phyloP scores from a whole-genome alignment of 2,797 vertebrate genomes.

The Paratrypauchen microcephalus region DNA sequence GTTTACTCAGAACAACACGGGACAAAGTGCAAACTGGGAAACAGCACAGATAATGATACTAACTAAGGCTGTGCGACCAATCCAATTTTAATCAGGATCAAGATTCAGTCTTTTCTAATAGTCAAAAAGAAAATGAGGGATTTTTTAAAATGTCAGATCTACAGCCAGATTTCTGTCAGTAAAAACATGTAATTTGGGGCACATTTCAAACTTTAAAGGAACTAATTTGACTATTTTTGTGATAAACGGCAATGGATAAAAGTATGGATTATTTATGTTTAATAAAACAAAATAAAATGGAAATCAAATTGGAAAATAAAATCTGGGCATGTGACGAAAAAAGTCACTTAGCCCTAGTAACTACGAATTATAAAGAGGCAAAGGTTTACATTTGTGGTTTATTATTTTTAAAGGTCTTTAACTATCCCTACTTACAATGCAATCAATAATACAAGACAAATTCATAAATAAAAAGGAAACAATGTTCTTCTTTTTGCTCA shows the following conservation, averaged over 20 bases:
- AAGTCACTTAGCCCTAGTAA: too few relatives aligned
- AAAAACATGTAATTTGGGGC: not conserved
- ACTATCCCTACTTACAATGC: not conserved
- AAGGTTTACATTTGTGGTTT: too few relatives aligned
- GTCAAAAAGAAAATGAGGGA: not conserved
- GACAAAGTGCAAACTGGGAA: slow-evolving; percentile 27
- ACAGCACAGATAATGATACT: slow-evolving; percentile 1
- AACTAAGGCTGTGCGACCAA: not conserved
- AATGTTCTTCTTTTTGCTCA: slow-evolving; percentile 13
- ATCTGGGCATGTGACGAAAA: too few relatives aligned
- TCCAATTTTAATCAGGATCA: not conserved
- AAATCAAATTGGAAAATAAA: not conserved
- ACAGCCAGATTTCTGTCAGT: not conserved
- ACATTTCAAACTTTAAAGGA: not conserved
- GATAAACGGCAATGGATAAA: not conserved
- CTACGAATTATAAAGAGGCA: too few relatives aligned
- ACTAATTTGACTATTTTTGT: not conserved
- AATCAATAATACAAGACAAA: not conserved
- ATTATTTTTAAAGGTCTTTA: too few relatives aligned
- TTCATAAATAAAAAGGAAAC: not conserved
- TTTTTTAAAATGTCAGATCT: not conserved
- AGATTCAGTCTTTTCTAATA: not conserved
- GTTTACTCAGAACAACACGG: slow-evolving; percentile 26
- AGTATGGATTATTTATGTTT: not conserved
- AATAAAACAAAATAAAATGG: not conserved